Conservation (phyloP, 92 coral and sea anemone genomes). For the Epizoanthus rinbou region DNA sequence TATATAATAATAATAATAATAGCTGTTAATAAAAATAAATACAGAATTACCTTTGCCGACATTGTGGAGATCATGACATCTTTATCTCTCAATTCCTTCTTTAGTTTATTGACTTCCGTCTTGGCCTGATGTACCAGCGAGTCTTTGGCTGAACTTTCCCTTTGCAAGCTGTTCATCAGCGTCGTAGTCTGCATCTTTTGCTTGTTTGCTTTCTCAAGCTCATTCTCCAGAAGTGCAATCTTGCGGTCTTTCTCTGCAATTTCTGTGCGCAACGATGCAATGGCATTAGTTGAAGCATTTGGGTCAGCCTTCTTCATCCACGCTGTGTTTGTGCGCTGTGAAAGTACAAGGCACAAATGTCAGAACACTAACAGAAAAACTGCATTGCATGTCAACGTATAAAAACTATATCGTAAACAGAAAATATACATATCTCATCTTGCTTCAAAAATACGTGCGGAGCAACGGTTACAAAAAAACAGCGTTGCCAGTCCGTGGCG, state of each 20-base stretch:
- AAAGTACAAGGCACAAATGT: background rate
- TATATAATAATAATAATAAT: background rate
- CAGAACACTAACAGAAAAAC: background rate
- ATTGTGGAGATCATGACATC: slow-evolving; percentile 75
- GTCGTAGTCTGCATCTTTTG: slow-evolving; percentile 82
- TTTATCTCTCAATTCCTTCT: slow-evolving; percentile 83
- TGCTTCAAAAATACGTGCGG: no score
- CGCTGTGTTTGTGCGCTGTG: slow-evolving; percentile 49
- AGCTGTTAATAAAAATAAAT: background rate
- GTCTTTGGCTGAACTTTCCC: slow-evolving; percentile 93
- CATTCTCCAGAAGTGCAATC: slow-evolving; percentile 79
- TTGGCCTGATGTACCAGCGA: slow-evolving; percentile 84
- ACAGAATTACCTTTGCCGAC: slow-evolving; percentile 74
- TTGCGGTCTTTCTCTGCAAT: slow-evolving; percentile 81
- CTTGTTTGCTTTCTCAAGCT: slow-evolving; percentile 76
- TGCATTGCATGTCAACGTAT: no score
- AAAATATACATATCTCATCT: no score
- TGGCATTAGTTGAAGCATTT: slow-evolving; percentile 71
- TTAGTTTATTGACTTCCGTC: slow-evolving; percentile 74
- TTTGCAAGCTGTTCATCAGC: slow-evolving; percentile 81
- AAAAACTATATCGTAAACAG: no score
- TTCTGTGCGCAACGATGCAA: slow-evolving; percentile 84
- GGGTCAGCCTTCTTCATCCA: slow-evolving; percentile 68
- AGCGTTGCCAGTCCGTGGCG: no score
- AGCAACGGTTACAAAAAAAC: no score